Conservation (phyloP, 2,888 invertebrate genomes). For the Amblyjoppa proteus region DNA sequence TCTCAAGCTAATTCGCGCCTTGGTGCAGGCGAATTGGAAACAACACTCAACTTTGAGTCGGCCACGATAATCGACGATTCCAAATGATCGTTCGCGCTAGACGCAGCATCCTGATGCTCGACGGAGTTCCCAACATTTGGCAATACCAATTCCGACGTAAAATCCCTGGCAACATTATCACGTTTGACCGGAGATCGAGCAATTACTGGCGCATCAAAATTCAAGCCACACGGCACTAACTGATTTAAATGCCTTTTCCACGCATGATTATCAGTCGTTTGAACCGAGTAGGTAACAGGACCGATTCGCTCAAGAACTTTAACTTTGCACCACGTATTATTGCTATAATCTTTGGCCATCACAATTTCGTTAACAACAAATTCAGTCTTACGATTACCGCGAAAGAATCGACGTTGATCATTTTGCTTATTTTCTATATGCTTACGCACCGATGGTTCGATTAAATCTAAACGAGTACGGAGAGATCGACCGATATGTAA, state of each 20-base stretch:
- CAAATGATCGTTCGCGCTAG: no score
- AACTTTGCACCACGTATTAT: constrained; percentile 45
- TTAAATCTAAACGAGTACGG: constrained; percentile 45
- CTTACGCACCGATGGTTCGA: constrained; percentile 41
- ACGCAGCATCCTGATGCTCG: no score
- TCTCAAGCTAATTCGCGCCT: background rate
- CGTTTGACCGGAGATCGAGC: background rate
- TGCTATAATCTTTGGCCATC: constrained; percentile 65
- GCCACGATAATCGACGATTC: no score
- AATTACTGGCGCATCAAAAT: background rate
- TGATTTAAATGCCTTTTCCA: constrained; percentile 33
- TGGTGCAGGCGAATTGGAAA: background rate
- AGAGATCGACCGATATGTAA: constrained; percentile 35
- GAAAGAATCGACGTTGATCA: constrained; percentile 50
- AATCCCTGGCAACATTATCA: background rate
- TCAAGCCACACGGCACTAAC: constrained; percentile 4
- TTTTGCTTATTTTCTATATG: constrained; percentile 50
- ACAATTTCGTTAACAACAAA: constrained; percentile 47
- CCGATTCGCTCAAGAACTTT: constrained; percentile 51
- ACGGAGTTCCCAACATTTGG: no score
- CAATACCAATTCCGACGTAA: no score
- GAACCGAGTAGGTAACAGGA: constrained; percentile 61
- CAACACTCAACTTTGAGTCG: no score
- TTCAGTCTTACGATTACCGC: constrained; percentile 50
- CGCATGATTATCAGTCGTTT: constrained; percentile 12